A percentile compares a stretch with the other conserved stretches of the same genome.
Evolutionary conservation across 2,797 vertebrate genomes (phyloP).

Genomic region (Sebastes paucispinis): DNA sequence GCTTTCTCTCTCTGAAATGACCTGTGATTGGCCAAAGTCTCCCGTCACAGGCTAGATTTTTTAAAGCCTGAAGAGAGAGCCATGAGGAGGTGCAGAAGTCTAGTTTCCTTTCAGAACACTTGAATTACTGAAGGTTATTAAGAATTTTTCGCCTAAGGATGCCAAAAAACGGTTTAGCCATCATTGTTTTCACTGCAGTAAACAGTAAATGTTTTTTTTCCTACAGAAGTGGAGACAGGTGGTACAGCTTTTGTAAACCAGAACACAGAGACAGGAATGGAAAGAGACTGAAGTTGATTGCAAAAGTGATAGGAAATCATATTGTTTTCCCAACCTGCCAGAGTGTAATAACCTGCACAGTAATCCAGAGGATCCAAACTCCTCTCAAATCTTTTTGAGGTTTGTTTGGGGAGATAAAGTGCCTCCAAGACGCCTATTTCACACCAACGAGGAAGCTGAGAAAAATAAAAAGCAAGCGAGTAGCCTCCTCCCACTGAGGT

Average conservation of each 20-base stretch:
- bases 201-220: neutral
- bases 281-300: neutral
- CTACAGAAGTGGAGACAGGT: neutral
- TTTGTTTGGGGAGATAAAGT: constrained; percentile 37
- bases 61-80: no score
- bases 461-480: constrained; percentile 38
- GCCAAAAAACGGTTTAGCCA: neutral
- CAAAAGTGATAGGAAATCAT: constrained; percentile 2
- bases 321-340: constrained; percentile 17
- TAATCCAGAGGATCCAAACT: constrained; percentile 26
- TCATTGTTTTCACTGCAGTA: neutral
- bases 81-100: no score
- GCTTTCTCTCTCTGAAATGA: no score
- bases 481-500: constrained; percentile 53
- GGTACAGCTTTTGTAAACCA: neutral
- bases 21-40: no score
- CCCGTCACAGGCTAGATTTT: no score
- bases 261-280: neutral
- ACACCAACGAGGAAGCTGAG: constrained; percentile 20
- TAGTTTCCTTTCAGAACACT: no score
- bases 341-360: neutral
- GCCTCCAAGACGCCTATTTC: constrained; percentile 39
- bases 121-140: no score
- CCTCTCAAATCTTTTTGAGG: constrained; percentile 30
- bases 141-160: fast-evolving